These are phyloP conservation scores for Mormyrus iriodes DNA, from an alignment of 2,113 vertebrate genomes.

Conservation along the genomic window DNA sequence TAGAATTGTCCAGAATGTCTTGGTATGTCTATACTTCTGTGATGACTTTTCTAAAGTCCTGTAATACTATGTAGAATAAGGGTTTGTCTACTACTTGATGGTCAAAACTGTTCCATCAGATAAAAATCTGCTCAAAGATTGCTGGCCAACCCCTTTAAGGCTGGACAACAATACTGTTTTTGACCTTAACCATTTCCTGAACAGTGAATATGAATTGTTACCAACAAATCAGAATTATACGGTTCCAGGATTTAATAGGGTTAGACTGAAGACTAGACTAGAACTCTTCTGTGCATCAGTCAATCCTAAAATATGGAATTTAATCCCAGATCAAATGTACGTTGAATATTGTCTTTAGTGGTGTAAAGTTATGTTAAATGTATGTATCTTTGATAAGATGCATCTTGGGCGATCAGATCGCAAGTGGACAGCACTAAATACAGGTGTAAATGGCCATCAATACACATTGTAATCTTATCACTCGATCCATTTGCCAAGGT, in stretches of 20 bases:
- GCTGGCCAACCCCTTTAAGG: neutral
- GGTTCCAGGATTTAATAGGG: neutral
- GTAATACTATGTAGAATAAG: neutral
- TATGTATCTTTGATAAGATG: neutral
- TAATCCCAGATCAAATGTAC: neutral
- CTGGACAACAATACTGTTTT: neutral
- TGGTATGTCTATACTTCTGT: neutral
- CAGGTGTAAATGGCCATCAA: neutral
- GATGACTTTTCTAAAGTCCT: neutral
- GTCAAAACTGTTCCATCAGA: neutral
- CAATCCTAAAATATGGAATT: neutral
- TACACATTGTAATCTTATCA: neutral
- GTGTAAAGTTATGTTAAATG: neutral
- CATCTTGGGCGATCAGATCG: neutral
- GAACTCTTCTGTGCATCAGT: neutral
- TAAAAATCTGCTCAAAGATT: neutral
- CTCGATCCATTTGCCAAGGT: neutral
- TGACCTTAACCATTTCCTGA: neutral
- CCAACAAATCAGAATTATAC: neutral
- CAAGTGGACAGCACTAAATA: neutral
- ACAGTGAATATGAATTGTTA: neutral
- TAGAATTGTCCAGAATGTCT: too few species aligned
- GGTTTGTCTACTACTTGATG: neutral
- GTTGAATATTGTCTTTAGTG: neutral
- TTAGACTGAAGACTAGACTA: too few species aligned